Evolutionary conservation across 2,888 invertebrate genomes (phyloP), one percentile per base, ranked within the genome.

Genomic region (Rotaria macrura): DNA sequence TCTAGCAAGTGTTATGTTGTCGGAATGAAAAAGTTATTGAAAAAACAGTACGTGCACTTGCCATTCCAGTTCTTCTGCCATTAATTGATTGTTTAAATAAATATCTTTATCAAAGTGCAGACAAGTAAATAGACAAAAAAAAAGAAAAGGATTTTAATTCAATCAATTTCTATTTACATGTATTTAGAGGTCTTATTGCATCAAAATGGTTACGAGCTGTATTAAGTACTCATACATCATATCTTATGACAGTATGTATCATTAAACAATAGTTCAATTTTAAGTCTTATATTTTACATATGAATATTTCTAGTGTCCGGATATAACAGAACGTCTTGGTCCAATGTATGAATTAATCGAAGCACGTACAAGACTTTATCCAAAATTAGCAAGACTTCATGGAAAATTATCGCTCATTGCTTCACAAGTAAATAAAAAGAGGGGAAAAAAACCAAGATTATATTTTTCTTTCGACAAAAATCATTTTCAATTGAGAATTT

Each of bases 21-120:
- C 92, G 93, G 84, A 94, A 95, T 85, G 92, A 93, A 38, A 92
- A 90, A 1, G 92, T 94, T 0, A 94, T 96, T 12, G 91, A 92
- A 74, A 93, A 94, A 87, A 96, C 96, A 0, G 92, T 96, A 34
- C 92, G 93, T 85, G 93, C 93, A 85, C 91, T 97, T 86, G 95
- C 96, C 0, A 92, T 95, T 0, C 93, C 94, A 88, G 94, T 93
- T 86, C 93, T 96, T 40, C 92, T 93, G 0, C 93, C 93, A 0
- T 90, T 96, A 25, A 90, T 96, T 9, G 93, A 93, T 87, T 94
- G 95, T 90, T 92, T 96, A 0, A 93, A 93, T 0, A 90, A 91
- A 7, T 87, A 89, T 43, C 89, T 90, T 89, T 88, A 89, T 85
- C 65, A 89, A 9, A 89, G 89, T 86, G 88, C 89, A 23, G 89